Evolutionary conservation across 2,797 vertebrate genomes (phyloP).

Genomic region (Acanthiza pusilla): DNA sequence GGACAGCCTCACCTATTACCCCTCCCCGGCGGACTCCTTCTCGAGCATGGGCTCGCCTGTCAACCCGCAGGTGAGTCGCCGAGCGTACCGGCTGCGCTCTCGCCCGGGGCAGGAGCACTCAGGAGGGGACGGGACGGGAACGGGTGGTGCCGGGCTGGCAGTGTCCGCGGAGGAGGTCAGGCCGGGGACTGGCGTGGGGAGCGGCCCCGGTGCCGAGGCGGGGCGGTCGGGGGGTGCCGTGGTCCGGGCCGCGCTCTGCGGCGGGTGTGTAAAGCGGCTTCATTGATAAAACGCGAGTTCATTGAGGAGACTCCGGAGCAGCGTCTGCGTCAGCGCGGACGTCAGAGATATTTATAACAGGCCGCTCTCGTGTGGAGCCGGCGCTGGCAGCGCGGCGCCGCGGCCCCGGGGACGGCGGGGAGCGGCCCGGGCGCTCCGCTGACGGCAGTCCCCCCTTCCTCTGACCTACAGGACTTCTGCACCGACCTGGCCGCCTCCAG

Average conservation of each 20-base stretch:
- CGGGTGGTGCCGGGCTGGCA: background rate
- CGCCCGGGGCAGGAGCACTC: background rate
- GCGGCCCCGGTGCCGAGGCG: background rate
- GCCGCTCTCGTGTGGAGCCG: constrained; percentile 79
- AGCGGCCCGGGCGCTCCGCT: background rate
- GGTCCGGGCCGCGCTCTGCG: constrained; percentile 9
- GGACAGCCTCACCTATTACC: constrained; percentile 85
- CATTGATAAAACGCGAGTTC: constrained; percentile 96
- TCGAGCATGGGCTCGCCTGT: constrained; percentile 89
- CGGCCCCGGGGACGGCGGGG: constrained; percentile 40
- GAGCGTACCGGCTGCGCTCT: background rate
- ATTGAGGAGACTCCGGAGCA: constrained; percentile 99
- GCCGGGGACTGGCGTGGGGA: background rate
- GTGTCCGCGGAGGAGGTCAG: background rate
- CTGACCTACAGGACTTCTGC: constrained; percentile 83
- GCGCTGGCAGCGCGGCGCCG: constrained; percentile 60
- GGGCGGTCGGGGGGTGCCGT: background rate
- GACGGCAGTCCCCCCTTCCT: constrained; percentile 14
- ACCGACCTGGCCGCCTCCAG: constrained; percentile 84
- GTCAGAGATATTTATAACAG: constrained; percentile 95
- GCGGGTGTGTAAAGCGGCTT: constrained; percentile 79
- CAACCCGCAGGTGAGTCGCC: constrained; percentile 82
- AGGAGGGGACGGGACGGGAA: background rate
- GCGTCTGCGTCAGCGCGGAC: constrained; percentile 94
- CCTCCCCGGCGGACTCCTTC: constrained; percentile 87